phyloP scores from a whole-genome alignment of 2,797 vertebrate species.

The Lepilemur ruficaudatus region DNA sequence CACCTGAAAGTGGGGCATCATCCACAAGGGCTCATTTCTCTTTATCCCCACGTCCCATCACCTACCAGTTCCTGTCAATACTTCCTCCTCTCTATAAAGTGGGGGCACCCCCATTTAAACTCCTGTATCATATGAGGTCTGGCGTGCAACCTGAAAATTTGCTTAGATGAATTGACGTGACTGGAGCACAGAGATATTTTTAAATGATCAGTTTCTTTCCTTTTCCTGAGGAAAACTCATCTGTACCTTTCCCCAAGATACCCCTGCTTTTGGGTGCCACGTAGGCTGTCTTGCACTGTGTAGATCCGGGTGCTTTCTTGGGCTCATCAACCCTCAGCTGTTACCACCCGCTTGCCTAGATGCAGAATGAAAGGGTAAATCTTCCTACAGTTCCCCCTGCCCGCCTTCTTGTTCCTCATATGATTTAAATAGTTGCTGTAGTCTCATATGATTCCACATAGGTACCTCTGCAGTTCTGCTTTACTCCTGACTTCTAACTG shows the following conservation, averaged over 20 bases:
- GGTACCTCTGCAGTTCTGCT: background rate
- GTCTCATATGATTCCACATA: background rate
- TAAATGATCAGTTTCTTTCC: background rate
- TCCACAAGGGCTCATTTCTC: background rate
- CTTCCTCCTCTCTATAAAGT: background rate
- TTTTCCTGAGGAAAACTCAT: conserved; percentile 22
- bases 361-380: background rate
- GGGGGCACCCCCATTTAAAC: background rate
- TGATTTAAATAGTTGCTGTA: conserved; percentile 5
- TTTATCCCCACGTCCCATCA: background rate
- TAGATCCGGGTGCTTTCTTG: background rate
- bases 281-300: background rate
- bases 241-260: background rate
- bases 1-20: background rate
- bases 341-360: background rate
- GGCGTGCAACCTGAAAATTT: background rate
- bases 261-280: background rate
- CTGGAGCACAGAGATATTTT: background rate
- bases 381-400: background rate
- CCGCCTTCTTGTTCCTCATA: background rate
- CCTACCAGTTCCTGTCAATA: background rate
- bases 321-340: background rate
- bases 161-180: background rate
- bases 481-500: background rate
- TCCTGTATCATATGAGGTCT: background rate